A percentile compares a stretch with the other conserved stretches of the same genome.
Conservation (phyloP, 2,888 invertebrate genomes). For the Atethmia centrago region DNA sequence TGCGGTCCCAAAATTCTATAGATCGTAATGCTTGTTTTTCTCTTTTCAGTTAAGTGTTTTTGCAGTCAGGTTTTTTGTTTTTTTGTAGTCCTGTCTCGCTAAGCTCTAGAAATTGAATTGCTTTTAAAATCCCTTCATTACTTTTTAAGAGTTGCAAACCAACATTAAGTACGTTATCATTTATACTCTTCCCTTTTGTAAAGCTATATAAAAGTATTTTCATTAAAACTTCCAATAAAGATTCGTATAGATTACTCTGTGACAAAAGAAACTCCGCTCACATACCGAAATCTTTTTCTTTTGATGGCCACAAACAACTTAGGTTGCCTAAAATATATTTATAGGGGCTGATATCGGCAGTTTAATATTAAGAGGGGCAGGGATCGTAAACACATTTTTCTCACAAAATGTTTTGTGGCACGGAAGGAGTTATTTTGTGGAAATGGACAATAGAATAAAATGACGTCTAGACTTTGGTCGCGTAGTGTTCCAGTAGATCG, state of each 20-base stretch:
- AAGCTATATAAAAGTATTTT: constrained; percentile 54
- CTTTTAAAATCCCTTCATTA: constrained; percentile 27
- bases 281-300: constrained; percentile 46
- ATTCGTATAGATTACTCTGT: constrained; percentile 38
- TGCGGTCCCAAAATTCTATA: no score
- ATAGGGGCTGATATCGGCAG: constrained; percentile 44
- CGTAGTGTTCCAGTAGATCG: constrained; percentile 21
- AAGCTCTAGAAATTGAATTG: constrained; percentile 10
- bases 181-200: constrained; percentile 28
- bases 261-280: constrained; percentile 50
- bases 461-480: constrained; percentile 50
- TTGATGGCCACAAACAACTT: constrained; percentile 38
- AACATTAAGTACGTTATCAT: constrained; percentile 4
- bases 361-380: constrained; percentile 25
- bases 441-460: constrained; percentile 31
- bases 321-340: constrained; percentile 43
- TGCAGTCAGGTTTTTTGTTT: no score
- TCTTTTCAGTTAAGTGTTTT: no score
- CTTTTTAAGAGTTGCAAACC: constrained; percentile 24
- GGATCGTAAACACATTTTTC: constrained; percentile 46
- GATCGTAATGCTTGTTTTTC: no score
- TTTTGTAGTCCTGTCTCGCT: constrained; percentile 1
- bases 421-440: constrained; percentile 32
- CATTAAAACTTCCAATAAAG: constrained; percentile 53
- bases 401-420: constrained; percentile 26